Conservation (phyloP, 2,797 vertebrate genomes). For the Centroberyx gerrardi region DNA sequence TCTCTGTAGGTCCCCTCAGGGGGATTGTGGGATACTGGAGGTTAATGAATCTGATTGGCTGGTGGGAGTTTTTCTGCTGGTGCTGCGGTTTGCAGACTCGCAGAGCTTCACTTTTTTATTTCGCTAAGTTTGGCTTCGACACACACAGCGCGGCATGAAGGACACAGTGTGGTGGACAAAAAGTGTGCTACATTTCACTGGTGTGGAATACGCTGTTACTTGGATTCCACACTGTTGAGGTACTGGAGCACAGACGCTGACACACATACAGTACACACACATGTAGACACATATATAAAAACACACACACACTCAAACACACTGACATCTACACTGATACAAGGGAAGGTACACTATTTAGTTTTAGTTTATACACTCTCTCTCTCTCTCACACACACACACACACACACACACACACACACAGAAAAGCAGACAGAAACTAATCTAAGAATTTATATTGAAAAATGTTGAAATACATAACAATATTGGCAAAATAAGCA, state of each 20-base stretch:
- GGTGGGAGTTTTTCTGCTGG: conserved; percentile 85
- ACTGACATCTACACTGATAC: conserved; percentile 11
- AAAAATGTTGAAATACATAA: no score
- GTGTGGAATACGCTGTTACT: conserved; percentile 3
- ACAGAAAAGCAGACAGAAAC: no score
- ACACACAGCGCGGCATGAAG: conserved; percentile 71
- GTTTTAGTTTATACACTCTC: no score
- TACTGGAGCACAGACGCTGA: neutral
- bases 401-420: no score
- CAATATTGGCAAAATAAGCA: no score
- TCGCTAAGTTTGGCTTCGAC: conserved; percentile 71
- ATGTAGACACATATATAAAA: neutral
- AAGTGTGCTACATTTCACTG: conserved; percentile 47
- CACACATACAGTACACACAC: neutral
- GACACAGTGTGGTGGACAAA: conserved; percentile 58
- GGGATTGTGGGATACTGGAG: conserved; percentile 83
- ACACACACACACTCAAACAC: neutral
- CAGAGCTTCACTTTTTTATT: conserved; percentile 78
- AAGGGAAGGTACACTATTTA: neutral
- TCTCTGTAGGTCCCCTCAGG: conserved; percentile 77
- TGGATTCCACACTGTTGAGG: neutral
- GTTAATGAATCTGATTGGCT: conserved; percentile 87
- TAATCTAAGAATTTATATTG: no score
- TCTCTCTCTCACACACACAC: no score
- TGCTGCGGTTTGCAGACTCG: conserved; percentile 80